Evolutionary conservation across 2,113 vertebrate species (phyloP), one percentile per base, ranked within the genome.

Genomic region (Lampris incognitus): DNA sequence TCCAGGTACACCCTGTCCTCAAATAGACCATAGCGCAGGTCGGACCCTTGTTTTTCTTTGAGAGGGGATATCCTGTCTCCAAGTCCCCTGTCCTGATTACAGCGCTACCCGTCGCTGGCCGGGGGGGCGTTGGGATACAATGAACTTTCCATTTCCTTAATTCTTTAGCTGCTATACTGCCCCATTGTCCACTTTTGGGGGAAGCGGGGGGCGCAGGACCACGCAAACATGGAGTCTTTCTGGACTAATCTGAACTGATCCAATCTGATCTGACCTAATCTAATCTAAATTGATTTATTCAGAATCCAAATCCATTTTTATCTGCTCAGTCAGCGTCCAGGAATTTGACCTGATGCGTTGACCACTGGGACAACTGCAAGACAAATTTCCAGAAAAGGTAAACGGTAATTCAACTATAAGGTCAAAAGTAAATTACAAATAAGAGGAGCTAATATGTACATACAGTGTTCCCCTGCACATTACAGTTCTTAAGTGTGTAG

Each of bases 121-220:
- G 24, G 24, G 24, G 24, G 24, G 24, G 24, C 24, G 24, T 24
- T 24, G 24, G 24, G 24, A 24, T 24, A 24, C 8, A 9, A 59
- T 78, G 77, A 86, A 88, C 79, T 85, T 86, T 91, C 83, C 83
- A 89, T 69, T 90, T 92, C 89, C 88, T 86, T 48, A 72, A 57
- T 36, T 10, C 39, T 66, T 72, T 68, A 4, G 76, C 52, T 37
- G 24, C 24, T 24, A 24, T 24, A 24, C 24, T 24, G 24, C 7
- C 36, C 71, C 72, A 88, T 83, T 90, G 78, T 81, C 36, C n/a
- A 4, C 8, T 44, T 39, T 46, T 36, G 9, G 41, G 58, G 39
- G 50, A 5, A 40, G 37, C 1, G 54, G 6, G 24, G 66, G 40
- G 42, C 11, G 60, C 13, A 13, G 13, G 11, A 9, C 6, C 8